These are phyloP conservation scores for Muscidifurax raptorellus DNA, from an alignment of 1,140 invertebrate species.

Conservation along the genomic window DNA sequence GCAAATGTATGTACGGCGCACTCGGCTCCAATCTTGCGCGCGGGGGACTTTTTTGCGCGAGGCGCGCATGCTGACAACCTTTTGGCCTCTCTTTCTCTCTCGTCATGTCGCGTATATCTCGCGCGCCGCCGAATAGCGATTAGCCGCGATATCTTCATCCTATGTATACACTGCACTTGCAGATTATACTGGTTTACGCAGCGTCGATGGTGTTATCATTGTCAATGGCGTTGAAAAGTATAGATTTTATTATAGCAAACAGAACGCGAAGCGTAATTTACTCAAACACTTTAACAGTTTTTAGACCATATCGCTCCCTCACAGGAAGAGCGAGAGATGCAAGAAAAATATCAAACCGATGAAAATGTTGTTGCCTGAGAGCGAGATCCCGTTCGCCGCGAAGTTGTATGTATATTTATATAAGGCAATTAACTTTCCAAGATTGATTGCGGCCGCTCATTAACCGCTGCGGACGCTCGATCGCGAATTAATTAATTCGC, in stretches of 20 bases:
- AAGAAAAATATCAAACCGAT: slow-evolving; percentile 12
- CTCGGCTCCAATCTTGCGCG: not conserved
- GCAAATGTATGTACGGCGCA: not conserved
- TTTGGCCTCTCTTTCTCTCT: too few relatives aligned
- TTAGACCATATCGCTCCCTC: too few relatives aligned
- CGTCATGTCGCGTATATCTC: too few relatives aligned
- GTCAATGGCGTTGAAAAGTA: not conserved
- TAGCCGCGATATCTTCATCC: too few relatives aligned
- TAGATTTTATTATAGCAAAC: too few relatives aligned
- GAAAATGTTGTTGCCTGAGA: slow-evolving; percentile 9
- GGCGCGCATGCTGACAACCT: not conserved
- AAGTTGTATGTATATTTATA: not conserved
- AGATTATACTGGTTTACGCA: not conserved
- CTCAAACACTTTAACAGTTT: too few relatives aligned
- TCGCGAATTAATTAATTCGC: slow-evolving; percentile 40
- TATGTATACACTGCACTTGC: too few relatives aligned
- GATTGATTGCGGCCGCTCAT: slow-evolving; percentile 31
- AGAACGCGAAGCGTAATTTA: too few relatives aligned
- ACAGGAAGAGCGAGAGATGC: not conserved
- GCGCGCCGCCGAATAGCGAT: not conserved
- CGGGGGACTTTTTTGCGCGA: not conserved
- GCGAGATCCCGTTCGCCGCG: not conserved
- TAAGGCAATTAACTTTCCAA: slow-evolving; percentile 43
- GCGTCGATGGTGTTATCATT: not conserved
- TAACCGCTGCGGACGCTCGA: slow-evolving; percentile 6